phyloP scores from a whole-genome alignment of 2,797 vertebrate species.

The Chelon labrosus region DNA sequence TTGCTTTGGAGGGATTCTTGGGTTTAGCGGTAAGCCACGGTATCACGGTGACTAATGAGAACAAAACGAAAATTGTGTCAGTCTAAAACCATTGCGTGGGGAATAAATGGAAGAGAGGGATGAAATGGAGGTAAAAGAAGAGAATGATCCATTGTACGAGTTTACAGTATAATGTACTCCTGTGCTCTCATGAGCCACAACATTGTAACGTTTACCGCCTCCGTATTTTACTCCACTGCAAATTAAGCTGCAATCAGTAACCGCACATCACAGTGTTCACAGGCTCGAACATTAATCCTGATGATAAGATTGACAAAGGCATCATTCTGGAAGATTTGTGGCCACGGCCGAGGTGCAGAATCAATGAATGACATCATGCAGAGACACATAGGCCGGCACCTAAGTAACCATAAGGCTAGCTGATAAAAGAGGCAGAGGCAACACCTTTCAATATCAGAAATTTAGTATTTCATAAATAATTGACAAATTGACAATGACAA shows the following conservation, averaged over 20 bases:
- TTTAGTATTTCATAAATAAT: background rate
- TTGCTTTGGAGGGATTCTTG: conserved; percentile 34
- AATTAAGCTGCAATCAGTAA: conserved; percentile 53
- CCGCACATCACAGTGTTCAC: conserved; percentile 38
- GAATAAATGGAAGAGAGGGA: background rate
- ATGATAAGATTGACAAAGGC: conserved; percentile 59
- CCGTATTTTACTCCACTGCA: conserved; percentile 18
- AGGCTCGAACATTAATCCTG: conserved; percentile 53
- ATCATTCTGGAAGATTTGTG: conserved; percentile 69
- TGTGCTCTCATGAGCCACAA: background rate
- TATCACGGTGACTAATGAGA: conserved; percentile 21
- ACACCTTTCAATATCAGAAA: background rate
- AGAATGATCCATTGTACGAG: background rate
- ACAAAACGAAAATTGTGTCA: background rate
- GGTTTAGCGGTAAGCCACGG: conserved; percentile 30
- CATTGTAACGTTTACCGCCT: background rate
- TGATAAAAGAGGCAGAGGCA: conserved; percentile 20
- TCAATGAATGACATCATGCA: conserved; percentile 76
- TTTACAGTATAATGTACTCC: background rate
- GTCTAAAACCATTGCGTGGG: background rate
- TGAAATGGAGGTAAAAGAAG: background rate
- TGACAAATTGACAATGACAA: background rate
- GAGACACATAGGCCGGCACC: conserved; percentile 33
- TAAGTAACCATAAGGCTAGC: conserved; percentile 31
- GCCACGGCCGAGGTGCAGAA: conserved; percentile 49